Evolutionary conservation across 2,113 vertebrate species (phyloP).

Genomic region (Callaeas wilsoni): DNA sequence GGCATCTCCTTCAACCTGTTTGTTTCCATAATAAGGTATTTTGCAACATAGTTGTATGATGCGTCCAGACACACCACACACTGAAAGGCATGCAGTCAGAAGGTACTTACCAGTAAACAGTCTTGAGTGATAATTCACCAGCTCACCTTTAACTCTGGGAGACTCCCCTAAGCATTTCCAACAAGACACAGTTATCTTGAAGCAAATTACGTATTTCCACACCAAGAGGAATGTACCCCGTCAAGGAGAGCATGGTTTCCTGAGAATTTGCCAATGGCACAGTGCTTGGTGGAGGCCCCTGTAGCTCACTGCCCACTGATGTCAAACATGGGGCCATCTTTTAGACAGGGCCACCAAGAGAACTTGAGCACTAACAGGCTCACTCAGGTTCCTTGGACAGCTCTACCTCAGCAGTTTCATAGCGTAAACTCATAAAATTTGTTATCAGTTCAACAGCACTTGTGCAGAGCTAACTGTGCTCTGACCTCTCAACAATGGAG

Average conservation of each 20-base stretch:
- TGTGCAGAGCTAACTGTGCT: not conserved
- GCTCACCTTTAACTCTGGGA: not conserved
- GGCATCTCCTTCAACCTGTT: not conserved
- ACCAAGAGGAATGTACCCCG: not conserved
- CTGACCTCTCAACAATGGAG: not conserved
- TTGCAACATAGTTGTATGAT: not conserved
- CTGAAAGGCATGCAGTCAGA: not conserved
- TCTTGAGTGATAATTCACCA: not conserved
- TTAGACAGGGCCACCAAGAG: not conserved
- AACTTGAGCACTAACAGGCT: not conserved
- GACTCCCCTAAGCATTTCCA: not conserved
- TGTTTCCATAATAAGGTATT: not conserved
- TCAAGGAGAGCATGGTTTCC: not conserved
- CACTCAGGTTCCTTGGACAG: not conserved
- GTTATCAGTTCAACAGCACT: not conserved
- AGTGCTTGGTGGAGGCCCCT: not conserved
- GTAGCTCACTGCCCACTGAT: not conserved
- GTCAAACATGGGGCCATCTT: not conserved
- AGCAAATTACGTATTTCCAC: not conserved
- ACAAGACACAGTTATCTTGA: not conserved
- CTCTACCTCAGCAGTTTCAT: rapidly evolving
- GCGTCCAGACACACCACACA: not conserved
- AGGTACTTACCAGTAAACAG: not conserved
- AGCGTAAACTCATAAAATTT: not conserved
- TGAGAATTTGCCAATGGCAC: not conserved